Percentiles rank a stretch among this genome's conserved stretches.
These are phyloP conservation scores for Maniola hyperantus DNA, from an alignment of 2,888 invertebrate genomes.

Conservation along the genomic window DNA sequence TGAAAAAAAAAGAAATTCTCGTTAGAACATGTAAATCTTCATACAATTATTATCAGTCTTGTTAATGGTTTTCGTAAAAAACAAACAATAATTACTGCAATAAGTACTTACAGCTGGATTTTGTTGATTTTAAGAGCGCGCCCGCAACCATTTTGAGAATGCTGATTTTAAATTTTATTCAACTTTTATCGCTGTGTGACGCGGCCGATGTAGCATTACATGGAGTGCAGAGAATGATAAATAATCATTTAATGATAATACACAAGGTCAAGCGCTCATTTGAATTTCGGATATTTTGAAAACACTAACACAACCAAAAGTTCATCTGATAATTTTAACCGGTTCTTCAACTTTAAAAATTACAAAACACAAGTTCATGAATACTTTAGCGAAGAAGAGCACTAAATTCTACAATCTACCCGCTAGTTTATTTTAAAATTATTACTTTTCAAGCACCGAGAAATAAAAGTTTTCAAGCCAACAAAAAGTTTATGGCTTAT, in stretches of 20 bases:
- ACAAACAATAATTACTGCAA: not conserved
- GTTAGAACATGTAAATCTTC: no score
- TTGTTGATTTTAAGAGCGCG: conserved; percentile 58
- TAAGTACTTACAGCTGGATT: conserved; percentile 60
- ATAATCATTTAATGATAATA: conserved; percentile 32
- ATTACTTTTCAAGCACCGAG: no score
- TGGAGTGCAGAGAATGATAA: conserved; percentile 33
- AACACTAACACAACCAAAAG: not conserved
- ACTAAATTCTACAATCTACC: not conserved
- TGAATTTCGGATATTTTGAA: conserved; percentile 27
- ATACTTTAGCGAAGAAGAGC: not conserved
- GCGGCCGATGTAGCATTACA: conserved; percentile 26
- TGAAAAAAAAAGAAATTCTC: no score
- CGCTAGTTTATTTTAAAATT: no score
- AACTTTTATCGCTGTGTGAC: conserved; percentile 26
- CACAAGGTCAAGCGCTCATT: conserved; percentile 36
- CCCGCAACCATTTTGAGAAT: conserved; percentile 58
- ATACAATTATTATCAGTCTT: no score
- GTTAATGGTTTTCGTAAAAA: no score
- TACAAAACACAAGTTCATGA: not conserved
- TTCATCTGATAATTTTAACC: not conserved
- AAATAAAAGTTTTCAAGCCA: no score
- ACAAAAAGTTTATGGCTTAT: no score
- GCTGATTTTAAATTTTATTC: conserved; percentile 26
- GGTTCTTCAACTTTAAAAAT: not conserved